Percentiles rank a stretch among this genome's conserved stretches.
Evolutionary conservation across 1,140 invertebrate species (phyloP).

Genomic region (Rhagoletis pomonella): DNA sequence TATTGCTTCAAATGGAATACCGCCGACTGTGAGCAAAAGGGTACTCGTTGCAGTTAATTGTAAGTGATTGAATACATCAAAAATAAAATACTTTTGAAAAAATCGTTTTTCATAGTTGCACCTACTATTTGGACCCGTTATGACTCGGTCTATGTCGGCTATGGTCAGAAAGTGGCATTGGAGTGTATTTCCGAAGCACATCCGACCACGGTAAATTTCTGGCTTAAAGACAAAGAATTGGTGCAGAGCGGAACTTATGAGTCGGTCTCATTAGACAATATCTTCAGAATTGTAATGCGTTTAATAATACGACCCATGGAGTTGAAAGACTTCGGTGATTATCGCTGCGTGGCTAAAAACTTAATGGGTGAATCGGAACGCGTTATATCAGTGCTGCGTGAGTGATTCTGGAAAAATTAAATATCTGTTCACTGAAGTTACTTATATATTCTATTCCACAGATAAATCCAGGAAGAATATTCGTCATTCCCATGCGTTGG

Average conservation of each 20-base stretch:
- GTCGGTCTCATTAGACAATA: slow-evolving; percentile 76
- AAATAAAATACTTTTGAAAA: neutral
- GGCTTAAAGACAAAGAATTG: slow-evolving; percentile 74
- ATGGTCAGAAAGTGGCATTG: slow-evolving; percentile 77
- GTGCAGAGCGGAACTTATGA: slow-evolving; percentile 77
- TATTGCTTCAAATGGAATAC: slow-evolving; percentile 84
- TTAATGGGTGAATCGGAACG: slow-evolving; percentile 78
- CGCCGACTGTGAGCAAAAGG: slow-evolving; percentile 86
- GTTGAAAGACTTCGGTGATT: slow-evolving; percentile 77
- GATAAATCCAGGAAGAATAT: slow-evolving; percentile 70
- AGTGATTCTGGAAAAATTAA: slow-evolving; percentile 56
- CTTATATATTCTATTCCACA: slow-evolving; percentile 54
- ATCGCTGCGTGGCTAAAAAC: slow-evolving; percentile 79
- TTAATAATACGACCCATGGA: slow-evolving; percentile 76
- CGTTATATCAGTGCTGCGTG: slow-evolving; percentile 77
- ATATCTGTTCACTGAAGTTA: neutral
- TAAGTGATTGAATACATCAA: slow-evolving; percentile 75
- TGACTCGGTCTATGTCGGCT: slow-evolving; percentile 77
- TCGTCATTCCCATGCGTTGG: slow-evolving; percentile 66
- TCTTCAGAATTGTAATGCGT: slow-evolving; percentile 78
- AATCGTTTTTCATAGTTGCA: slow-evolving; percentile 72
- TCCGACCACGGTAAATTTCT: slow-evolving; percentile 78
- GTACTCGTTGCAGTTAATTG: slow-evolving; percentile 85
- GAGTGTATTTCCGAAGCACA: slow-evolving; percentile 78
- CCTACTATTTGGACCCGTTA: slow-evolving; percentile 78